Base-by-base conservation (phyloP, 2,113 vertebrate genomes). In the Cettia cetti region DNA sequence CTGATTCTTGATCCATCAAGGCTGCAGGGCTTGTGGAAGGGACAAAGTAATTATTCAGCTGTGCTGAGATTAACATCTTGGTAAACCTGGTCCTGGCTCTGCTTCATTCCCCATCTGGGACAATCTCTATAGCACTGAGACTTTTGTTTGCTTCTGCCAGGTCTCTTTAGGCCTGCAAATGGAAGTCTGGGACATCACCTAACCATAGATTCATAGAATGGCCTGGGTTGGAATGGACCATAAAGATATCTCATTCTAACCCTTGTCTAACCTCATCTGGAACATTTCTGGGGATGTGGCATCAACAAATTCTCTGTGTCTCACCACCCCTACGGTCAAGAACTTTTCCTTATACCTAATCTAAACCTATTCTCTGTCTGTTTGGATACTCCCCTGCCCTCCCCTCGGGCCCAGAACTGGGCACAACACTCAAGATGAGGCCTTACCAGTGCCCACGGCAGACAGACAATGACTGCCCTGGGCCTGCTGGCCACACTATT, bases 1-100 rank as follows among this genome's bases (percentile, higher is more conserved):
- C 8, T 8, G 11, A 16, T 40, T 24, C 3, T 18, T 27, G 50
- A 54, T 23, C 21, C 9, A 3, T 9, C 0, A 0, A 13, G 18
- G 13, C 7, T 44, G 31, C 42, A 63, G 28, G 27, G 3, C 0
- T 9, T 66, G 21, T 53, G 47, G 26, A 26, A 42, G 10, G 37
- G n/a, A 24, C 66, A 66, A 40, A 16, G 11, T 4, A 18, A 16
- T 27, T 6, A 2, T 66, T n/a, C 19, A 26, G 10, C 5, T 9
- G 1, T 11, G 22, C 3, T 6, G 20, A 52, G 10, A 15, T 31
- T 21, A 31, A n/a, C 0, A 2, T 7, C 20, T 35, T 4, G 3
- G 3, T 18, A 37, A 31, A 35, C 8, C 27, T 2, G 1, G 21
- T 53, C 18, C 31, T 28, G 15, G 14, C 7, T 71, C n/a, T 76